Evolutionary conservation across 2,113 vertebrate genomes (phyloP).

Genomic region (Strix aluco): DNA sequence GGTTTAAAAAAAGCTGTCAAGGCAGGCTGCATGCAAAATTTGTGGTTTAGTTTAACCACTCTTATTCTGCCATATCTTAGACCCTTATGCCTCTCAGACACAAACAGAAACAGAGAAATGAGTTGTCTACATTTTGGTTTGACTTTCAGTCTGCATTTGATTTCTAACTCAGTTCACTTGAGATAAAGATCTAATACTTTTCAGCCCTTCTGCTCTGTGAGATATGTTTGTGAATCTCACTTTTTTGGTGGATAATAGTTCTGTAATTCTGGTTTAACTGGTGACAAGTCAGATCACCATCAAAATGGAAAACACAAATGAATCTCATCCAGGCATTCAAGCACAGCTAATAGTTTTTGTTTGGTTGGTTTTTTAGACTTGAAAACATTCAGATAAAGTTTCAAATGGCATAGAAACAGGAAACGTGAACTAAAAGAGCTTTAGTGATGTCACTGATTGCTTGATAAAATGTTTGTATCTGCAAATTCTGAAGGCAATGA

Average conservation of each 20-base stretch:
- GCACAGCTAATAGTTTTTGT: neutral
- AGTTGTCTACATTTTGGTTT: neutral
- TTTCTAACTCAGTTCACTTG: neutral
- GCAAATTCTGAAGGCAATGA: neutral
- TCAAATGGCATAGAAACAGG: neutral
- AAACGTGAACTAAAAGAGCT: neutral
- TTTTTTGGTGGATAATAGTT: neutral
- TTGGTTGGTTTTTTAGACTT: neutral
- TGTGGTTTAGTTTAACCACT: neutral
- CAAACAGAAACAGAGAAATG: neutral
- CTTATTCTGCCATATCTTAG: neutral
- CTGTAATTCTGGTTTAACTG: conserved; percentile 18
- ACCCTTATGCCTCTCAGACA: neutral
- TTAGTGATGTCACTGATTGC: neutral
- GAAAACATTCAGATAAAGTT: neutral
- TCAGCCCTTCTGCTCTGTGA: neutral
- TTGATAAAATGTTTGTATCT: neutral
- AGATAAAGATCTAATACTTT: neutral
- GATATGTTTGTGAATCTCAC: neutral
- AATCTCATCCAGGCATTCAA: neutral
- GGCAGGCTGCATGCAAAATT: neutral
- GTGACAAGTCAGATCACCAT: conserved; percentile 23
- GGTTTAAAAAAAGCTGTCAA: neutral
- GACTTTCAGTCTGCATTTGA: neutral
- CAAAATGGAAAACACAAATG: conserved; percentile 10